These are phyloP conservation scores for Premnoplex brunnescens DNA, from an alignment of 2,797 vertebrate species.

Conservation along the genomic window DNA sequence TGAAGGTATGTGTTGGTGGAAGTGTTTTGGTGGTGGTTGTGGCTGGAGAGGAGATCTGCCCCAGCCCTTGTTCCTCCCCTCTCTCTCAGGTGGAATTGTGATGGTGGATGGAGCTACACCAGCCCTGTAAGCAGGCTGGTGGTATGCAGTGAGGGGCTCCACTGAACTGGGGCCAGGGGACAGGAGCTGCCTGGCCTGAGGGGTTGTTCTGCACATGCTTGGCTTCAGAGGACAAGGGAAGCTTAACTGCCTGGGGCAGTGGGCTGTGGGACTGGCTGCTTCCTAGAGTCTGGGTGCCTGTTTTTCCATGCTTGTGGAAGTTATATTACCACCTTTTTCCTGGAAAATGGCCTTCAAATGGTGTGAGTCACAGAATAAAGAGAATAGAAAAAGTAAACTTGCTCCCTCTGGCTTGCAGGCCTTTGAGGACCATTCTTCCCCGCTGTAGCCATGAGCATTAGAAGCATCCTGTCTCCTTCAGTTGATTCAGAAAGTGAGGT, in stretches of 20 bases:
- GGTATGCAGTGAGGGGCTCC: background rate
- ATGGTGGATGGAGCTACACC: rapidly evolving
- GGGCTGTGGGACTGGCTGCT: background rate
- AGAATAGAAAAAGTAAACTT: background rate
- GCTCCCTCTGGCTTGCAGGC: background rate
- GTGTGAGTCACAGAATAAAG: background rate
- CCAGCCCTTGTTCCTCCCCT: rapidly evolving
- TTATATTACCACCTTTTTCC: background rate
- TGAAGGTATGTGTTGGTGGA: background rate
- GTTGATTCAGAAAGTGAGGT: background rate
- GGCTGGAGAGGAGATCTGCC: background rate
- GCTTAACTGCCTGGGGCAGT: rapidly evolving
- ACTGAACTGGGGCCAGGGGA: rapidly evolving
- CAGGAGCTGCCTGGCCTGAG: background rate
- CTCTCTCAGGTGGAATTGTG: rapidly evolving
- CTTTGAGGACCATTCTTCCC: background rate
- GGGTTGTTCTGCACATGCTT: rapidly evolving
- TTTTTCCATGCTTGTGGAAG: background rate
- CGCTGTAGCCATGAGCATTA: background rate
- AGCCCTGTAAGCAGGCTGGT: background rate
- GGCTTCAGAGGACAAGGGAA: background rate
- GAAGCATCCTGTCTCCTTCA: background rate
- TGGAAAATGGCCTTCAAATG: background rate
- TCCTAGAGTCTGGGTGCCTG: rapidly evolving
- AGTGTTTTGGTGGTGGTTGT: background rate